phyloP scores from a whole-genome alignment of 2,113 vertebrate genomes.

The Helogale parvula region DNA sequence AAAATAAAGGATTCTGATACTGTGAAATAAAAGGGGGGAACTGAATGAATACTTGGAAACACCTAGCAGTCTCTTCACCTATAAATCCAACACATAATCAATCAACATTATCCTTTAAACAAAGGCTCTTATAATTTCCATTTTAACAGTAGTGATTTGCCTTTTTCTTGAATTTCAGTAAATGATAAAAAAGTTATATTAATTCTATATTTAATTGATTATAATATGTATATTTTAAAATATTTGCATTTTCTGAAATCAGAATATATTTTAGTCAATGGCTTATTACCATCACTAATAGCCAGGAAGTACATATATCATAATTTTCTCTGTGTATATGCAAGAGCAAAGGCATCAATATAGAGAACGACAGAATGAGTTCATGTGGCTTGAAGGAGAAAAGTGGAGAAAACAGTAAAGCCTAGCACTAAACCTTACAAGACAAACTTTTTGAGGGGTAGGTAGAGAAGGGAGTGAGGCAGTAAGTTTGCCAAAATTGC shows the following conservation, averaged over 20 bases:
- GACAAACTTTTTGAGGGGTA: neutral
- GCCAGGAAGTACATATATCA: neutral
- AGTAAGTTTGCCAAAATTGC: neutral
- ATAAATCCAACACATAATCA: neutral
- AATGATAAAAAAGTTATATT: neutral
- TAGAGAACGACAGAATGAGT: neutral
- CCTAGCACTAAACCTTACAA: neutral
- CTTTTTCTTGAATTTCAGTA: slow-evolving; percentile 27
- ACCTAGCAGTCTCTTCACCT: neutral
- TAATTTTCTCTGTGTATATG: neutral
- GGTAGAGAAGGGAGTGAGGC: neutral
- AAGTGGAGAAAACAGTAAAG: neutral
- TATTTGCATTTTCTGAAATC: neutral
- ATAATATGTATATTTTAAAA: neutral
- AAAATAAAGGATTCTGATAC: neutral
- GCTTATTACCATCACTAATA: neutral
- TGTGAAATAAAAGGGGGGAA: neutral
- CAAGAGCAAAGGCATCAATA: neutral
- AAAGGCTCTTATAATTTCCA: neutral
- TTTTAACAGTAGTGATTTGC: neutral
- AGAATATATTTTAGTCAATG: neutral
- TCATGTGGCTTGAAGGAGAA: neutral
- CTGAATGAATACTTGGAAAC: neutral
- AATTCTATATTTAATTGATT: neutral
- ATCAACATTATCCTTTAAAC: neutral